A percentile compares a stretch with the other conserved stretches of the same genome.
These are phyloP conservation scores for Brenthis daphne DNA, from an alignment of 2,888 invertebrate species.

Conservation along the genomic window DNA sequence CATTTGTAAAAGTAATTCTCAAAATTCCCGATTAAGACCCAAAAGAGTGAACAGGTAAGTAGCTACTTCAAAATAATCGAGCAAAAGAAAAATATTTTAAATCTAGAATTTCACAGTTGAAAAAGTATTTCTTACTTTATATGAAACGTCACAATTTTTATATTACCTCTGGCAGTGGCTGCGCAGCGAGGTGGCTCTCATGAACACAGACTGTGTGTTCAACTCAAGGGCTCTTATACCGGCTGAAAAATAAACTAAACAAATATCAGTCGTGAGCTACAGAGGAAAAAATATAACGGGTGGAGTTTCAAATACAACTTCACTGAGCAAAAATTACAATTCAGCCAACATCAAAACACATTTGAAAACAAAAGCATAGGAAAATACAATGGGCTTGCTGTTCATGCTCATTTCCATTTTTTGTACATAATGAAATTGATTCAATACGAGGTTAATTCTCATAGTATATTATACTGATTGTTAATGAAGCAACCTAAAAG, in stretches of 20 bases:
- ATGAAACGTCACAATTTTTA: constrained; percentile 60
- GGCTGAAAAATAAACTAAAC: constrained; percentile 72
- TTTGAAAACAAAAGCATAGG: constrained; percentile 27
- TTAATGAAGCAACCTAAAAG: neutral
- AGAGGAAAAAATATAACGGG: constrained; percentile 61
- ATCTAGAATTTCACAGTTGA: constrained; percentile 47
- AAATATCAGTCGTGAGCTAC: constrained; percentile 64
- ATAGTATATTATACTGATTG: neutral
- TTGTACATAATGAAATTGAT: constrained; percentile 10
- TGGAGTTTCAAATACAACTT: constrained; percentile 56
- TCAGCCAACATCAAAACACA: constrained; percentile 24
- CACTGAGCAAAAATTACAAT: constrained; percentile 45
- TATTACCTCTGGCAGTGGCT: constrained; percentile 62
- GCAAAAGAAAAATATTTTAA: constrained; percentile 30
- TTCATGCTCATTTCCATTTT: constrained; percentile 16
- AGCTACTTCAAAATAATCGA: constrained; percentile 27
- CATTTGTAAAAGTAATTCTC: constrained; percentile 27
- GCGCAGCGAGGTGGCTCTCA: constrained; percentile 56
- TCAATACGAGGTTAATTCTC: neutral
- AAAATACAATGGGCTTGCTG: constrained; percentile 16
- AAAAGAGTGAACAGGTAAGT: constrained; percentile 27
- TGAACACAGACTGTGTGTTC: constrained; percentile 67
- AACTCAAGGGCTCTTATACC: constrained; percentile 65
- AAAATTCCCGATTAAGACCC: constrained; percentile 24
- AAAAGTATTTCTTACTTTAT: constrained; percentile 50